These are phyloP conservation scores for Drosophila anceps DNA, from an alignment of 2,888 invertebrate genomes.

Conservation along the genomic window DNA sequence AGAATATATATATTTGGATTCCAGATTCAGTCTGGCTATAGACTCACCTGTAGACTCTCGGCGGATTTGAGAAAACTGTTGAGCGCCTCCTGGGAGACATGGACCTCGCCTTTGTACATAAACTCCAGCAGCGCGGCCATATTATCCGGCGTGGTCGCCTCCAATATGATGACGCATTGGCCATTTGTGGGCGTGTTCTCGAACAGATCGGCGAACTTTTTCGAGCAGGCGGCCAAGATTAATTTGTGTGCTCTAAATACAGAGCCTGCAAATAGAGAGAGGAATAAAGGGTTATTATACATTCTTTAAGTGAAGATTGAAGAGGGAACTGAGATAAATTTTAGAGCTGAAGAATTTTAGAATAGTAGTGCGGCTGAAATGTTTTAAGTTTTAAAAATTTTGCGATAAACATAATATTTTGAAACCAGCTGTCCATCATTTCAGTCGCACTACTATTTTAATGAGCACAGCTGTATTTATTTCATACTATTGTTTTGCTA, in stretches of 20 bases:
- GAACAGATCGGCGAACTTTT: conserved; percentile 96
- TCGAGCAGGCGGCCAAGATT: conserved; percentile 96
- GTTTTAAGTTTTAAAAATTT: no score
- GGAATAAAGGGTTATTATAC: background rate
- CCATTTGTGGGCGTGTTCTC: conserved; percentile 91
- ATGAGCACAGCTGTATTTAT: no score
- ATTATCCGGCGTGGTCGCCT: conserved; percentile 95
- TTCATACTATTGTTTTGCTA: no score
- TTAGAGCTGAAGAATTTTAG: background rate
- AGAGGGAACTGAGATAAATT: background rate
- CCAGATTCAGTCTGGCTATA: background rate
- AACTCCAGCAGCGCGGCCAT: conserved; percentile 96
- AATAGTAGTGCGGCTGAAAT: no score
- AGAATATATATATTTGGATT: background rate
- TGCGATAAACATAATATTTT: no score
- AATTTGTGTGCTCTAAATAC: conserved; percentile 96
- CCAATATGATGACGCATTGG: conserved; percentile 93
- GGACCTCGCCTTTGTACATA: conserved; percentile 97
- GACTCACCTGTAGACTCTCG: conserved; percentile 92
- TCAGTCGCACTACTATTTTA: no score
- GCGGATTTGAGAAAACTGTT: conserved; percentile 96
- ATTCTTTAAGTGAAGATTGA: background rate
- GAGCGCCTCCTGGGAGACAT: conserved; percentile 95
- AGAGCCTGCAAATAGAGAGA: conserved; percentile 88
- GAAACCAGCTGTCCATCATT: no score